Base-by-base conservation (phyloP, 1,140 invertebrate genomes). In the Achroia grisella region DNA sequence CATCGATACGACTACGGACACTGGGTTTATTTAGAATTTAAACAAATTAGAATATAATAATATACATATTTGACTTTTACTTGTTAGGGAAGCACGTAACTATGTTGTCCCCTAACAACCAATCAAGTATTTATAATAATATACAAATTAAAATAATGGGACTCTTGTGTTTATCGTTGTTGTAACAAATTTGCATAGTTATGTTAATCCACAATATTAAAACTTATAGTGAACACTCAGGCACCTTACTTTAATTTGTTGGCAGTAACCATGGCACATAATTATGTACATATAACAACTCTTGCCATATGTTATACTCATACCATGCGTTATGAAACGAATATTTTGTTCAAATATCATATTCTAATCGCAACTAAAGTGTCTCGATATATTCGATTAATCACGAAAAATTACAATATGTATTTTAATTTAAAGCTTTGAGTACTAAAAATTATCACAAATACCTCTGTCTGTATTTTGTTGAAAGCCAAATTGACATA, bases 161-260 rank as follows among this genome's bases (percentile, higher is more conserved):
- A 23, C 17, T 23, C 17, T 23, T 50, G 6, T 23, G 17, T 23
- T 23, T 23, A 23, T 23, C 17, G 2, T 23, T 23, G 2, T 23
- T 23, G 6, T 23, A 23, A 23, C 17, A 23, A 23, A 23, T n/a
- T n/a, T n/a, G n/a, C n/a, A n/a, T n/a, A n/a, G n/a, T n/a, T n/a
- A n/a, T n/a, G 17, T 23, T 23, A 23, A 23, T 23, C 2, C 42
- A 57, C 56, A 49, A 58, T 15, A 57, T 60, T 56, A 60, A 41
- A 49, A 64, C 53, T 59, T 64, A 62, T 54, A 64, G 61, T 82
- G 78, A 80, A 83, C 79, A 83, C 76, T 72, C 69, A 77, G 74
- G 76, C 76, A 72, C 73, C 74, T 80, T 77, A 77, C 50, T 56
- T 71, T 58, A 58, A 61, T 65, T 56, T 70, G 65, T 77, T 78